Conservation (phyloP, 2,888 invertebrate genomes). For the Xestoiulus laeticollis region DNA sequence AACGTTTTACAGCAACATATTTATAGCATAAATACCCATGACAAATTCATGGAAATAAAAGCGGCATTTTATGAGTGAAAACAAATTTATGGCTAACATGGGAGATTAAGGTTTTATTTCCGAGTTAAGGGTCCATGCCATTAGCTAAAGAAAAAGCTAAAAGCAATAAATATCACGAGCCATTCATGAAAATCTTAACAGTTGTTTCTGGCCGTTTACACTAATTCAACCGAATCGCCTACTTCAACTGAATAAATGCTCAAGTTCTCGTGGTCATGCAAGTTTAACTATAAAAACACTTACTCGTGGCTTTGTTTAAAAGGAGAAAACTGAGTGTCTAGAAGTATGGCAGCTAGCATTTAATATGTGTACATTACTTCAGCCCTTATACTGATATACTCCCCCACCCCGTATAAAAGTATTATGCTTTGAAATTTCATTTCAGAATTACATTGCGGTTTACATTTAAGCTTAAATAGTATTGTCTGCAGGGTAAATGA, state of each 20-base stretch:
- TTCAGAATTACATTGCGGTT: too few relatives aligned
- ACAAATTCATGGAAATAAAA: not conserved
- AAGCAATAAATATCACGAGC: not conserved
- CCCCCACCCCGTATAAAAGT: too few relatives aligned
- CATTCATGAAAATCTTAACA: not conserved
- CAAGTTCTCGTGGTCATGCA: not conserved
- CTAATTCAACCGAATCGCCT: constrained; percentile 17
- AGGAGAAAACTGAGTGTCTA: not conserved
- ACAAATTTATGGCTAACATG: constrained; percentile 9
- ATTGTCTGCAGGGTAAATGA: too few relatives aligned
- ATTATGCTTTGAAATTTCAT: too few relatives aligned
- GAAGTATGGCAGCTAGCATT: not conserved
- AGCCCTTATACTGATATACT: too few relatives aligned
- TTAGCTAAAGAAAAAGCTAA: not conserved
- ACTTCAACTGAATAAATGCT: not conserved
- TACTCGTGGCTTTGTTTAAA: not conserved
- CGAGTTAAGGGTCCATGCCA: not conserved
- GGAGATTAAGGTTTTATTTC: constrained; percentile 8
- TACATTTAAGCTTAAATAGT: too few relatives aligned
- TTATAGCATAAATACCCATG: constrained; percentile 10
- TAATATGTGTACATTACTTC: not conserved
- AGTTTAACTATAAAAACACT: not conserved
- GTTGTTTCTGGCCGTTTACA: constrained; percentile 5
- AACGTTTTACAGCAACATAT: not conserved
- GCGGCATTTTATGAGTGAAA: not conserved